These are phyloP conservation scores for Leistus spinibarbis DNA, from an alignment of 2,888 invertebrate species.

Conservation along the genomic window DNA sequence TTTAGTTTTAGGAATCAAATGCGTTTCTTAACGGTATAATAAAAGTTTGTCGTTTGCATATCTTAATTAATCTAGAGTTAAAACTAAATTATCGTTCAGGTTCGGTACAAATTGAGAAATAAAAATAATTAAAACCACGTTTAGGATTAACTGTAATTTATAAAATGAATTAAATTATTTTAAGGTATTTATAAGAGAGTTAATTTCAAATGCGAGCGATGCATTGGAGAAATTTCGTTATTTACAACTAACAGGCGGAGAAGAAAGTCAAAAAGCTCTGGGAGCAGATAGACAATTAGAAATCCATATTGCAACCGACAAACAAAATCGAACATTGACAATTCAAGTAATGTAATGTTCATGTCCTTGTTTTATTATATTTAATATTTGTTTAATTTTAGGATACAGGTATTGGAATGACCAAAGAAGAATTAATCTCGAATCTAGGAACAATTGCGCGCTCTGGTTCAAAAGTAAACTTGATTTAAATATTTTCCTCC, in stretches of 20 bases:
- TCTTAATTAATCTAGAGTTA: too few species aligned
- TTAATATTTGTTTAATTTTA: conserved; percentile 51
- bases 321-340: conserved; percentile 79
- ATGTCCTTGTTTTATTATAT: conserved; percentile 19
- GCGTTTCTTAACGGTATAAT: too few species aligned
- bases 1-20: too few species aligned
- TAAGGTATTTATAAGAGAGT: conserved; percentile 91
- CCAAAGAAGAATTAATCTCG: conserved; percentile 84
- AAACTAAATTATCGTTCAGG: too few species aligned
- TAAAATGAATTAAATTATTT: conserved; percentile 42
- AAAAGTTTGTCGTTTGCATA: too few species aligned
- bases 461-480: conserved; percentile 85
- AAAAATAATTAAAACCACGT: too few species aligned
- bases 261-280: conserved; percentile 58
- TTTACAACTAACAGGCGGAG: conserved; percentile 65
- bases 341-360: conserved; percentile 70
- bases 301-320: conserved; percentile 88
- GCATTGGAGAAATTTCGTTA: conserved; percentile 94
- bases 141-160: too few species aligned
- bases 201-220: conserved; percentile 97
- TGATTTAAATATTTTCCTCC: conserved; percentile 23
- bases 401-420: conserved; percentile 97
- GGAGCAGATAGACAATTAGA: conserved; percentile 74
- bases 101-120: too few species aligned
- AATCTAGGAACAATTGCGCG: conserved; percentile 95